These are phyloP conservation scores for Stomatorhinus ivindoensis DNA, from an alignment of 2,113 vertebrate species.

Conservation along the genomic window DNA sequence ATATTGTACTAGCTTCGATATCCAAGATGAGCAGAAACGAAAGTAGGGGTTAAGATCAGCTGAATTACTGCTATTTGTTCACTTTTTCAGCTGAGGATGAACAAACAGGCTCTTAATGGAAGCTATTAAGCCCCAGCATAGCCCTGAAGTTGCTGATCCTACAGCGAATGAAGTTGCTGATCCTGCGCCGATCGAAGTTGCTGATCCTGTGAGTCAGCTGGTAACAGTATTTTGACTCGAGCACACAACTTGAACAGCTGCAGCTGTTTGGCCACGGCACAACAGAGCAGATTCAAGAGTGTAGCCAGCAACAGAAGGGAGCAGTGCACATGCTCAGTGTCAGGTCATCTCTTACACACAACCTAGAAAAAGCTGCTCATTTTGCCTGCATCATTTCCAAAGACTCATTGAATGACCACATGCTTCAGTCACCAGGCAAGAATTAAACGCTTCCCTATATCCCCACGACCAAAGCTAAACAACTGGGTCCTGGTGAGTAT, in stretches of 20 bases:
- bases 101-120: background rate
- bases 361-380: background rate
- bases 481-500: background rate
- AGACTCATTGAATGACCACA: conserved; percentile 7
- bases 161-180: no score
- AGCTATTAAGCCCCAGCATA: background rate
- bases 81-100: background rate
- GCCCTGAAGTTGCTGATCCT: background rate
- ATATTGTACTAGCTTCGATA: background rate
- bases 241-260: background rate
- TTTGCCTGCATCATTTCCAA: background rate
- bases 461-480: background rate
- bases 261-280: background rate
- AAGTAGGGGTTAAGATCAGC: background rate
- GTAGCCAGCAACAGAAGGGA: background rate
- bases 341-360: background rate
- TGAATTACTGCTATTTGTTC: background rate
- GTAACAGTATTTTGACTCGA: background rate
- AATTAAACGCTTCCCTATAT: background rate
- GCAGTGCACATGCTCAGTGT: background rate
- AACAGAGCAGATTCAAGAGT: background rate
- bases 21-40: background rate
- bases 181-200: no score
- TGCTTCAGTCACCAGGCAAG: background rate
- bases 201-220: no score